Base-by-base conservation (phyloP, 1,140 invertebrate species). In the Zaprionus davidi region DNA sequence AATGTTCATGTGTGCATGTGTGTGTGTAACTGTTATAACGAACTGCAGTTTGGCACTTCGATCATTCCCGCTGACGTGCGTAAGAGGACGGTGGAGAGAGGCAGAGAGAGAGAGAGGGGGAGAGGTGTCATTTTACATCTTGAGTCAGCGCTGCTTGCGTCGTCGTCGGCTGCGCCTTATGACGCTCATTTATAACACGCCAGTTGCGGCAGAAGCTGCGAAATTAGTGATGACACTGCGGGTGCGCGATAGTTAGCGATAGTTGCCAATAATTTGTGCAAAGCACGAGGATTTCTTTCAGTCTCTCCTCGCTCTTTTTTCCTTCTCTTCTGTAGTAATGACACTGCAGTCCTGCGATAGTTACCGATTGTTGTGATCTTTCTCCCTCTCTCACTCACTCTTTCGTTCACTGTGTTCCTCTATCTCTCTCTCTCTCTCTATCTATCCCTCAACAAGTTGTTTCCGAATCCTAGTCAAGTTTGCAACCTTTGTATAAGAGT, bases 101-200 rank as follows among this genome's bases (percentile, higher is more conserved):
- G 9, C 4, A 12, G 38, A 1, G 31, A 13, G 13, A 20, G 20
- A 20, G 20, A 20, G 20, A 24, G 53, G 41, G 49, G 68, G 4
- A 15, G 28, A 79, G 70, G 82, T 86, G 82, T 86, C 82, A 70
- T 57, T 69, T 86, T 86, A 77, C 81, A 51, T 55, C 64, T 77
- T 65, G 67, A 80, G 66, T 34, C 59, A 62, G 63, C 60, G 53
- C 67, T 17, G 55, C 60, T 66, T 76, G 73, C 73, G 51, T 9
- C 31, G 31, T 34, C 9, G 31, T 24, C 12, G 60, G 11, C 44
- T 31, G 22, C 34, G 55, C 3, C 63, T 55, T 38, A 53, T 65
- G 62, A 53, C 49, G 24, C 22, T 56, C 65, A 67, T 58, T 58
- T 67, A 36, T 58, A 67, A 58, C 13, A 28, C 15, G n/a, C 53